Base-by-base conservation (phyloP, 2,888 invertebrate genomes). In the Lasius fuliginosus region DNA sequence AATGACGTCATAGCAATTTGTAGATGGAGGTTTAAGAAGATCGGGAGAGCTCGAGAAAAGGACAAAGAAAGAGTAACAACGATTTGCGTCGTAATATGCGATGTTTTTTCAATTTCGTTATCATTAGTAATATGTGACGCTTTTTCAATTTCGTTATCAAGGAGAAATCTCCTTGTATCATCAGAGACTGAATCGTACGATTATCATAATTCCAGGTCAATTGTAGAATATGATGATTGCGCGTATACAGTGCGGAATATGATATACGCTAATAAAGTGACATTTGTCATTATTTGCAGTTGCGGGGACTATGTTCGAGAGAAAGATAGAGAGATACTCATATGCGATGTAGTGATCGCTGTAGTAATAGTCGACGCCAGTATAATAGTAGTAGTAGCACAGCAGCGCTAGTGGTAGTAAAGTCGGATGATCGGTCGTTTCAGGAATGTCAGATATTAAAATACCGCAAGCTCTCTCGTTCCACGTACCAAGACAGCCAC, bases 381-480 rank as follows among this genome's bases (percentile, higher is more conserved):
- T 82, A 69, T 86, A 83, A 76, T 82, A 67, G 30, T 67, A 58
- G 30, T 67, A 42, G 56, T 36, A 30, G 73, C 23, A 53, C 15
- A 42, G 65, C 42, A 42, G 71, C 64, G 65, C 73, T 84, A 76
- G 91, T 86, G 85, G 88, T 85, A 86, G 89, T 88, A 73, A 86
- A 89, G 91, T 90, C 89, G 89, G 92, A 93, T 92, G 92, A 94
- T 93, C 93, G 93, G 91, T 92, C 93, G 92, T 93, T 94, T 90
- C 90, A 92, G 93, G 94, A 94, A 94, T 94, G 94, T 90, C 91
- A 93, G 94, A 94, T 94, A 94, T 94, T 94, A 94, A 94, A 94
- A 94, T 94, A 94, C 94, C 94, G 91, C 92, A 93, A 93, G 92
- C 93, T 92, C 93, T 92, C 90, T 82, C 91, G 90, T 89, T 87